Base-by-base conservation (phyloP, 2,797 vertebrate species). In the Galaxias olidus region DNA sequence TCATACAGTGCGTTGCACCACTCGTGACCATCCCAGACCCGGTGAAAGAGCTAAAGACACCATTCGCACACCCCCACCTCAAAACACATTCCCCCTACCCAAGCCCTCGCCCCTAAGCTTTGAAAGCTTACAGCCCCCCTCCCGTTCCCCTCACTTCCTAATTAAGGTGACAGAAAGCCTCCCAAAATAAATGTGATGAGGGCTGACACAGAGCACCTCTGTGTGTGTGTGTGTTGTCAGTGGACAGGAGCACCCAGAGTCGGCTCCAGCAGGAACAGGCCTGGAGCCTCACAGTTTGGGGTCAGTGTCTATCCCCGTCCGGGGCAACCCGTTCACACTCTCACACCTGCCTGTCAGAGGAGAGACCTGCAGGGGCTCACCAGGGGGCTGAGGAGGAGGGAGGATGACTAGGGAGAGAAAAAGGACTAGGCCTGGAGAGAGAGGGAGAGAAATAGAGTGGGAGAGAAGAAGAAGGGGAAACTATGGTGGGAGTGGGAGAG, bases 291-390 rank as follows among this genome's bases (percentile, higher is more conserved):
- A 89, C 93, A 84, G 93, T 94, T 95, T 94, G 91, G 91, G 94
- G 94, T 96, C 95, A 95, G 85, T 84, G 77, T 86, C 88, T 89
- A 90, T 92, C 90, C 90, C 74, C 4, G 3, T 70, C 61, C 63
- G 68, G 93, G 93, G 92, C 93, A 95, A 83, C 68, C 79, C 14
- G 70, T 92, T 93, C 90, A 90, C 92, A 95, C 88, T 81, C 88
- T 88, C 89, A 95, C 95, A 94, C 91, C 70, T 91, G 88, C 62
- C 89, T 92, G 90, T 94, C 94, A 96, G 92, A 93, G 91, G 91
- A 91, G 87, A 89, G 76, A 74, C 67, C 74, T 48, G 72, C 65
- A 61, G 77, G 80, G 78, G 54, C 43, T 73, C 69, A 67, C 59
- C 1, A 12, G 17, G 61, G 14, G 40, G 19, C 47, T 43, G 50